Evolutionary conservation across 2,888 invertebrate species (phyloP), one percentile per base, ranked within the genome.

Genomic region (Dryomyza anilis): DNA sequence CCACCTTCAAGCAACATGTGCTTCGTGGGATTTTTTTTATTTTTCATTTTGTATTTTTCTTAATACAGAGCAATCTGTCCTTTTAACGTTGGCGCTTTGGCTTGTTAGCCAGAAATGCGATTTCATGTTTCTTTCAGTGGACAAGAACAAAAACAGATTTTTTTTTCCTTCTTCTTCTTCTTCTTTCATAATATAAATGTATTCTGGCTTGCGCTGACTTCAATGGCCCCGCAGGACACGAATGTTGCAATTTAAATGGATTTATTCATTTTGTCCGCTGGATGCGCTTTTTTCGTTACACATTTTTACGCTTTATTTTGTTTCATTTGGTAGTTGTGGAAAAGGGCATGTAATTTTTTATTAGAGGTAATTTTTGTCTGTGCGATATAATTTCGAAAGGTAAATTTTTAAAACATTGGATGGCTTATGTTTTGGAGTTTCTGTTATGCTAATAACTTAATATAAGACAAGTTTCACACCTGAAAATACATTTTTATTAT

Each of bases 161-260:
- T n/a, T n/a, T n/a, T n/a, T n/a, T n/a, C n/a, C n/a, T n/a, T 21
- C 12, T 55, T 30, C 16, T 55, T 56, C 23, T 43, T 39, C 43
- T 29, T 59, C 46, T 33, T 46, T 29, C 14, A 16, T 21, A 12
- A 50, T 52, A 61, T 72, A 72, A 61, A 61, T 61, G 52, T 61
- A 52, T 61, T 61, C 52, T 39, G 52, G 70, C 70, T 58, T 59
- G 53, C 57, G 63, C 63, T 65, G 52, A 65, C 59, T 65, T 74
- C 72, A 74, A 77, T 73, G 70, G 71, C 69, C 71, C 73, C 76
- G 71, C 72, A 75, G 74, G 76, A 76, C 78, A 76, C 75, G 75
- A 75, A 78, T 77, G 75, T 74, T 74, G 76, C 74, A 77, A 76
- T 77, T 76, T 75, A 78, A 78, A 77, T 74, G 74, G 74, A 78